Conservation (phyloP, 2,113 vertebrate genomes). For the Nettapus auritus region DNA sequence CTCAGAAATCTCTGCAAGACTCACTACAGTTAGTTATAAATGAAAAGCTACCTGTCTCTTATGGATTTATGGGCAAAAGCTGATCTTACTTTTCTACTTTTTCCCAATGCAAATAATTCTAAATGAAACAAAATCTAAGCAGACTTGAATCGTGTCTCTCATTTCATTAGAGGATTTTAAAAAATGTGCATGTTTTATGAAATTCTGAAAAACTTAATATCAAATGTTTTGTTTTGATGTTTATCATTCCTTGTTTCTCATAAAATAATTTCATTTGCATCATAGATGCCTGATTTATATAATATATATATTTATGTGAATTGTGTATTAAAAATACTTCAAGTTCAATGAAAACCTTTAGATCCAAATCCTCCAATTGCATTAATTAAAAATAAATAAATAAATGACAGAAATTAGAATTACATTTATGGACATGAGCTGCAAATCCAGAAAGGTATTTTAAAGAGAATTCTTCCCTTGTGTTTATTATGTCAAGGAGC, state of each 20-base stretch:
- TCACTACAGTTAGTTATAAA: not conserved
- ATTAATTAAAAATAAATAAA: not conserved
- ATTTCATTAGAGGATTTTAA: not conserved
- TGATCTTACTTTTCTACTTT: not conserved
- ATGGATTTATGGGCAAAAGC: not conserved
- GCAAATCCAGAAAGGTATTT: not conserved
- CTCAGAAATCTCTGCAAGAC: not conserved
- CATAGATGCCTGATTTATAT: not conserved
- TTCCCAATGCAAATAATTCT: not conserved
- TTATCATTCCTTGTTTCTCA: not conserved
- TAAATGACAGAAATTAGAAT: not conserved
- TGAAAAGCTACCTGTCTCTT: not conserved
- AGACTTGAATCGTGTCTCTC: not conserved
- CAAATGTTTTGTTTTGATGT: not conserved
- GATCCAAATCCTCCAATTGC: not conserved
- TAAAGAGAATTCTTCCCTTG: not conserved
- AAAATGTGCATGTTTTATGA: not conserved
- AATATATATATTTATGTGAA: not conserved
- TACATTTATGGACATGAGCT: not conserved
- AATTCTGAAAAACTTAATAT: not conserved
- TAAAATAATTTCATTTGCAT: not conserved
- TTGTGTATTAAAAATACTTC: not conserved
- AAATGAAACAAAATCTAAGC: not conserved
- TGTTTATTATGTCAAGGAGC: not conserved
- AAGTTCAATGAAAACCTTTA: not conserved